Evolutionary conservation across 2,113 vertebrate genomes (phyloP), one percentile per base, ranked within the genome.

Genomic region (Notothenia coriiceps): DNA sequence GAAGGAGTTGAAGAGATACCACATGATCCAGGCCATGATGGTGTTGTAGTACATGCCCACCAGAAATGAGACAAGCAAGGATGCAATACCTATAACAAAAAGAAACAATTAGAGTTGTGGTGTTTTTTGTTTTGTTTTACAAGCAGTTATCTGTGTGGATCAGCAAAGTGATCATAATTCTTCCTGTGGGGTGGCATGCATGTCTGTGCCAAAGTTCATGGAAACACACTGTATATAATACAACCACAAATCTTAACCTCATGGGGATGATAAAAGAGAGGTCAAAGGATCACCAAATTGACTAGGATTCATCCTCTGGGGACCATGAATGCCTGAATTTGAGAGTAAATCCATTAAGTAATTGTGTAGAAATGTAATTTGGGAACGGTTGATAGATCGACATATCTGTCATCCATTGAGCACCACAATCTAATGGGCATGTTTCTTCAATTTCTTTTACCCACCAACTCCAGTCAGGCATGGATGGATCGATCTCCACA

Each of bases 1-100:
- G 81, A 99, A 97, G 70, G 98, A 99, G 92, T 98, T 99, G 95
- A 97, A 99, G 89, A 99, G 97, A 90, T 99, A 99, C 98, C 98
- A 99, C 96, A 99, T 95, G 80, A 99, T 96, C 95, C 96, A 98
- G 78, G 97, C 96, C 86, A 99, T 97, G 91, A 99, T 99, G 65
- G 96, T 97, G 85, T 99, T 99, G 80, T 99, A 99, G 88, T 99
- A 99, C 71, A 98, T 84, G 3, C 97, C 94, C 79, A 99, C 97
- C 84, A 97, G 73, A 85, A 97, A 94, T 17, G 98, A 99, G 0
- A 96, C 96, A 0, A 96, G 6, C 96, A 98, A 86, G 72, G 98
- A 96, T 0, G 97, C 95, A 8, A 98, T 92, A 59, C 98, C 98
- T 99, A 84, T 1, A 79, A 80, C 20, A 56, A 14, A 57, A 73